Evolutionary conservation across 2,113 vertebrate species (phyloP), one percentile per base, ranked within the genome.

Genomic region (Pleuronectes platessa): DNA sequence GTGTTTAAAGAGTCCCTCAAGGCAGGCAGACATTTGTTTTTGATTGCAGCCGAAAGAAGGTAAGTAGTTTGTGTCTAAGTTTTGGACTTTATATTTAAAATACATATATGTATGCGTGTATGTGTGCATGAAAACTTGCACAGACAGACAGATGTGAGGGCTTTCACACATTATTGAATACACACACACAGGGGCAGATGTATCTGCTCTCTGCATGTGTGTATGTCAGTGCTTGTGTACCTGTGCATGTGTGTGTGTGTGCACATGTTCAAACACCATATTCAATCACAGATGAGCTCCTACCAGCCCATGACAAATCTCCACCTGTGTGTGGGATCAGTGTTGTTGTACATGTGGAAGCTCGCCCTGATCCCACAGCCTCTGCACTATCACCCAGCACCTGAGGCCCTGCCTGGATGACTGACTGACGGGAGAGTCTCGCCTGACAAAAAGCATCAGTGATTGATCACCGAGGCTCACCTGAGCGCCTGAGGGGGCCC

Each of bases 261-360:
- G 40, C 40, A 42, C 74, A 88, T 77, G 79, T 82, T 88, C 84
- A 90, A 88, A 82, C 82, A n/a, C 60, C 14, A 1, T 35, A 83
- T 83, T 89, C 88, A 90, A 89, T 89, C 81, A 76, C 83, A 78
- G 84, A 88, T 90, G 90, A 93, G 91, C 91, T 89, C 77, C 79
- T 80, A 90, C 81, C 85, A 89, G 87, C 85, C 85, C 86, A 73
- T 91, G 86, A 92, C 88, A 92, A 92, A 94, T 94, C 89, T 88
- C 89, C 90, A 88, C 89, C 90, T 91, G 90, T 88, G 89, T 90
- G 81, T 84, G 79, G 87, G 91, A 92, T 93, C 89, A 92, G 89
- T 87, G 83, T 84, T 88, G 83, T 81, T 86, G 83, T 87, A 87
- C 92, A 89, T 92, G 91, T 93, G 88, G 84, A 83, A 91, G 89